These are phyloP conservation scores for Anoplophora glabripennis DNA, from an alignment of 1,140 invertebrate genomes.

Conservation along the genomic window DNA sequence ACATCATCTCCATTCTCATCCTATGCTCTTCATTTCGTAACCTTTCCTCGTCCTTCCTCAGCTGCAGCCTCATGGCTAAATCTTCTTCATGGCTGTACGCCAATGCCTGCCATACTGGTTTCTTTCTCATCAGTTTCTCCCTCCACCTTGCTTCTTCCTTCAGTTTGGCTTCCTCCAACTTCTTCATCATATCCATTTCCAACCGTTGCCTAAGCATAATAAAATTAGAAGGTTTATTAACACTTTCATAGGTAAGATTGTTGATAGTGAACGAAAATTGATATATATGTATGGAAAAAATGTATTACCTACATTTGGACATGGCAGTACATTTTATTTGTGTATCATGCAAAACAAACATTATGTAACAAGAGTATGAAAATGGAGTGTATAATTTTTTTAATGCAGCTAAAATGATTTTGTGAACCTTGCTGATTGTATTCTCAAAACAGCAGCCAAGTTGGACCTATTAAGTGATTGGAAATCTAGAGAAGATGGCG, in stretches of 20 bases:
- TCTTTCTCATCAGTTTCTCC: constrained; percentile 59
- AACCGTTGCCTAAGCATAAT: constrained; percentile 34
- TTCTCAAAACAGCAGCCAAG: constrained; percentile 66
- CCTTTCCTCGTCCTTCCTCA: constrained; percentile 63
- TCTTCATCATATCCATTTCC: constrained; percentile 60
- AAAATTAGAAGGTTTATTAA: not conserved
- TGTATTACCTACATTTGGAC: too few species aligned
- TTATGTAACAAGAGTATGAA: not conserved
- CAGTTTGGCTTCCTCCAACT: constrained; percentile 57
- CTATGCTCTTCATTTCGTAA: constrained; percentile 64
- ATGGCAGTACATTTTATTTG: too few species aligned
- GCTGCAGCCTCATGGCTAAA: constrained; percentile 61
- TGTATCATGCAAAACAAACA: not conserved
- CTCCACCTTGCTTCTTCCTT: constrained; percentile 56
- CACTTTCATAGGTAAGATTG: too few species aligned
- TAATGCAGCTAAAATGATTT: constrained; percentile 9
- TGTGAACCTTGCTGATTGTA: constrained; percentile 59
- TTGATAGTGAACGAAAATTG: too few species aligned
- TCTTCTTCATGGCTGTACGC: constrained; percentile 67
- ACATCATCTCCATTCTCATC: constrained; percentile 69
- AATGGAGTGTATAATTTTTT: not conserved
- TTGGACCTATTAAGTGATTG: constrained; percentile 61
- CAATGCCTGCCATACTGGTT: constrained; percentile 66
- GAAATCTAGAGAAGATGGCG: constrained; percentile 50
- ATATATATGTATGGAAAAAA: too few species aligned